phyloP scores from a whole-genome alignment of 2,888 invertebrate genomes.

The Apantesis nais region DNA sequence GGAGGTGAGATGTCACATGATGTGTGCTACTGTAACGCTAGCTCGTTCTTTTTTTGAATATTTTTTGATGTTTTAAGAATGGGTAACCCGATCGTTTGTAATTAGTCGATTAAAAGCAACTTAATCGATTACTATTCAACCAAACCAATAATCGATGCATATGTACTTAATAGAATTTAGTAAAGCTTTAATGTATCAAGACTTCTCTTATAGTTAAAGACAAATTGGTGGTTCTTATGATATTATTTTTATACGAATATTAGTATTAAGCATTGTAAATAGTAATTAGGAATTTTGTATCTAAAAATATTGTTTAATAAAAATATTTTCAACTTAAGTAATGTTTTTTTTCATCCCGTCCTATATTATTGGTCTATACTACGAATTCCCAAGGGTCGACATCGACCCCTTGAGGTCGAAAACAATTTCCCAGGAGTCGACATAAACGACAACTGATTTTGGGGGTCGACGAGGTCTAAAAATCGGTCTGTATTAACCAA shows the following conservation, averaged over 20 bases:
- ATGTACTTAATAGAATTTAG: slow-evolving; percentile 39
- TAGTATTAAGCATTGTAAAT: slow-evolving; percentile 65
- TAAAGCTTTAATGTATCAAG: slow-evolving; percentile 64
- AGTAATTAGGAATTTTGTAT: slow-evolving; percentile 71
- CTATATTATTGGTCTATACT: not conserved
- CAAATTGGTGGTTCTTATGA: slow-evolving; percentile 53
- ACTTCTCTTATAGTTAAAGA: slow-evolving; percentile 52
- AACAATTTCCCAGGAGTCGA: too few relatives aligned
- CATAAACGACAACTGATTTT: too few relatives aligned
- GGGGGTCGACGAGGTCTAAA: too few relatives aligned
- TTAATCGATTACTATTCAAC: not conserved
- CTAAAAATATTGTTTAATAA: slow-evolving; percentile 75
- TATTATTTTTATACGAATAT: slow-evolving; percentile 62
- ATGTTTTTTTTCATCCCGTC: not conserved
- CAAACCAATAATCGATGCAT: not conserved
- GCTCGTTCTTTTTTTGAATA: not conserved
- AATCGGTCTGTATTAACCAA: too few relatives aligned
- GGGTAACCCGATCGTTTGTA: not conserved
- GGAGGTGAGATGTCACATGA: not conserved
- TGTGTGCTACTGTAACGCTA: not conserved
- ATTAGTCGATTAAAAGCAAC: not conserved
- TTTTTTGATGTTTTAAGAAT: not conserved
- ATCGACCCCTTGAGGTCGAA: too few relatives aligned
- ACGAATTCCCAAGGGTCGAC: too few relatives aligned
- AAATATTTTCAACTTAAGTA: slow-evolving; percentile 41